These are phyloP conservation scores for Gymnoscopelus braueri DNA, from an alignment of 2,797 vertebrate species.

Conservation along the genomic window DNA sequence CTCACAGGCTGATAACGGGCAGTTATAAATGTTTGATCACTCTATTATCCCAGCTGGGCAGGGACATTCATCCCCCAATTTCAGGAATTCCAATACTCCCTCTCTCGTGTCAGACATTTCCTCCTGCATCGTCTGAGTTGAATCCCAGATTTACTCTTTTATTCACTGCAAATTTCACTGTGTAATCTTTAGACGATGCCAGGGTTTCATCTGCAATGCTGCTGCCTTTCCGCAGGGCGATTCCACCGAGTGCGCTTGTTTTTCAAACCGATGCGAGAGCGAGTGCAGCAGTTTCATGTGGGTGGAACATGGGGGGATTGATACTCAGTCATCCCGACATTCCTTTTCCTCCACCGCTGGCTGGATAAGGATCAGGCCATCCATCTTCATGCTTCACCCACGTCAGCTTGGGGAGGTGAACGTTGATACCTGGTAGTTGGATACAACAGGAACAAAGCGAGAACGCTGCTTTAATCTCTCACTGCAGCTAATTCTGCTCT, in stretches of 20 bases:
- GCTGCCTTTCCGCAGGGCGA: constrained; percentile 53
- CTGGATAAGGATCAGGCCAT: constrained; percentile 76
- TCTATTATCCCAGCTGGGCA: constrained; percentile 63
- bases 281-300: constrained; percentile 68
- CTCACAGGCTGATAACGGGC: constrained; percentile 57
- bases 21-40: constrained; percentile 75
- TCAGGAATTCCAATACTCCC: constrained; percentile 67
- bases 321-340: constrained; percentile 79
- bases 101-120: constrained; percentile 57
- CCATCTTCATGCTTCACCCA: constrained; percentile 72
- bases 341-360: constrained; percentile 70
- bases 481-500: constrained; percentile 67
- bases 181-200: background rate
- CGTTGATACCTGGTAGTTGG: constrained; percentile 62
- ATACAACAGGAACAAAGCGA: constrained; percentile 75
- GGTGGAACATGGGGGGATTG: constrained; percentile 71
- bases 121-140: constrained; percentile 35
- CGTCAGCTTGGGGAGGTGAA: constrained; percentile 62
- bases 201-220: constrained; percentile 67
- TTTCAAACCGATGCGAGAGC: constrained; percentile 40
- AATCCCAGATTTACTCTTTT: constrained; percentile 28
- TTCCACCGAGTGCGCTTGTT: constrained; percentile 54
- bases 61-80: constrained; percentile 55
- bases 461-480: constrained; percentile 75
- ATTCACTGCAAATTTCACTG: too few relatives aligned